Evolutionary conservation across 2,797 vertebrate species (phyloP).

Genomic region (Galagoides demidoff): DNA sequence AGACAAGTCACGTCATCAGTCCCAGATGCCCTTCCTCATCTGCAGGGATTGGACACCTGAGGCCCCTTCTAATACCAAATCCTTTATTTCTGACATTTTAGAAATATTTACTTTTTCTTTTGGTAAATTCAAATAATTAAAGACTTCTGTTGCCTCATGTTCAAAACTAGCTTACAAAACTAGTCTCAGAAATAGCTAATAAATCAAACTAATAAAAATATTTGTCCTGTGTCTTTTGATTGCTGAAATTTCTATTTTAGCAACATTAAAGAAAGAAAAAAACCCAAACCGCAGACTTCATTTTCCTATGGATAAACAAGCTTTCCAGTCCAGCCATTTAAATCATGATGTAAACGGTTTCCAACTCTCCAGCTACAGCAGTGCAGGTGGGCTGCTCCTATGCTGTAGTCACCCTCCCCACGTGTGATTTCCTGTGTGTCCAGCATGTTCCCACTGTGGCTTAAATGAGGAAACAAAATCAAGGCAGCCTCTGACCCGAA

Average conservation of each 20-base stretch:
- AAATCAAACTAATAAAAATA: not conserved
- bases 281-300: not conserved
- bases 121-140: not conserved
- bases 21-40: not conserved
- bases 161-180: not conserved
- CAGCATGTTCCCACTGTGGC: not conserved
- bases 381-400: not conserved
- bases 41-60: not conserved
- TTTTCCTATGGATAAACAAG: not conserved
- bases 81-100: constrained; percentile 7
- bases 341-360: not conserved
- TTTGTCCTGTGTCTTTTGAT: not conserved
- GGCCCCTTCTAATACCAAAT: not conserved
- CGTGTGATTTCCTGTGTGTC: not conserved
- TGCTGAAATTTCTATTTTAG: not conserved
- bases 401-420: not conserved
- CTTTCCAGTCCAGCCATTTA: not conserved
- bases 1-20: not conserved
- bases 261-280: not conserved
- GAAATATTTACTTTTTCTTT: not conserved
- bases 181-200: not conserved
- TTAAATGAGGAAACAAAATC: not conserved
- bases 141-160: not conserved
- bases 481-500: not conserved
- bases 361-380: not conserved